Percentiles rank a stretch among this genome's conserved stretches.
These are phyloP conservation scores for Selene dorsalis DNA, from an alignment of 2,797 vertebrate genomes.

Conservation along the genomic window DNA sequence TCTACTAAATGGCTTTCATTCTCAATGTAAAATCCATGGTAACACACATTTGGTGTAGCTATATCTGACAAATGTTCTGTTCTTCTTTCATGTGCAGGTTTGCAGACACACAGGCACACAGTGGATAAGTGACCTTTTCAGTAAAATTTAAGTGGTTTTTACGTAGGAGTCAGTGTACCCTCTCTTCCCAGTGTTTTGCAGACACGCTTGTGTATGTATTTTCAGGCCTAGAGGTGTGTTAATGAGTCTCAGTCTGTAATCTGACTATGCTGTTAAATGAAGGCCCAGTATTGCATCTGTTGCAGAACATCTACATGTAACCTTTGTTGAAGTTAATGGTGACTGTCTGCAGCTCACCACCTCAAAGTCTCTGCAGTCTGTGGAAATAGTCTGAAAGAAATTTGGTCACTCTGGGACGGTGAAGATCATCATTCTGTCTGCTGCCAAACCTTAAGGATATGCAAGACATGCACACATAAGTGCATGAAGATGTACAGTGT, in stretches of 20 bases:
- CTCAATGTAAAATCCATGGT: background rate
- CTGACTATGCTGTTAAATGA: slow-evolving; percentile 76
- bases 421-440: slow-evolving; percentile 79
- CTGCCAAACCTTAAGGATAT: slow-evolving; percentile 71
- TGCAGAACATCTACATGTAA: background rate
- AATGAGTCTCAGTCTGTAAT: slow-evolving; percentile 85
- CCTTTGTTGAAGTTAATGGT: slow-evolving; percentile 17
- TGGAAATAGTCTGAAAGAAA: slow-evolving; percentile 77
- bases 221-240: slow-evolving; percentile 88
- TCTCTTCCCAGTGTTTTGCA: background rate
- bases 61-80: background rate
- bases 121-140: slow-evolving; percentile 75
- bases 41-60: background rate
- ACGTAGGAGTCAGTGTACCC: background rate
- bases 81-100: slow-evolving; percentile 75
- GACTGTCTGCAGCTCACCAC: background rate
- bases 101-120: slow-evolving; percentile 77
- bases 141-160: background rate
- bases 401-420: slow-evolving; percentile 81
- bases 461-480: slow-evolving; percentile 84
- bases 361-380: slow-evolving; percentile 55
- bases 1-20: background rate
- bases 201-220: background rate
- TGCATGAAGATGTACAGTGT: slow-evolving; percentile 68
- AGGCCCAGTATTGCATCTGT: slow-evolving; percentile 7